A percentile compares a stretch with the other conserved stretches of the same genome.
phyloP scores from a whole-genome alignment of 2,797 vertebrate genomes.

The Xerus rutilus region DNA sequence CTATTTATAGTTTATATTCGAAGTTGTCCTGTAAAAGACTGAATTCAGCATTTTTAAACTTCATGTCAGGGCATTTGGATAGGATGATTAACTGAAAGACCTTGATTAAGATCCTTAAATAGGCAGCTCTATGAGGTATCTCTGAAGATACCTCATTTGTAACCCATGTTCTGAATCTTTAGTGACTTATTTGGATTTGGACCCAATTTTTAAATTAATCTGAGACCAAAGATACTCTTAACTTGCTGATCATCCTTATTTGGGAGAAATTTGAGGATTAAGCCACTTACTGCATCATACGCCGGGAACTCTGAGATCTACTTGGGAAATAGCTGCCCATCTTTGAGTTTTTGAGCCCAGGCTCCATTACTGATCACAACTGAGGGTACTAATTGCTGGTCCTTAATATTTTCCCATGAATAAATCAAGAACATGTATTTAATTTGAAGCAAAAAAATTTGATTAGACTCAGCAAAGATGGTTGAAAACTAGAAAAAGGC shows the following conservation, averaged over 20 bases:
- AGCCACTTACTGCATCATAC: neutral
- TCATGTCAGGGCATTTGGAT: neutral
- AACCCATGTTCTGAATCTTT: neutral
- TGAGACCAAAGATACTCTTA: neutral
- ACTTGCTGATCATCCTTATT: neutral
- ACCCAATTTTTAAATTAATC: conserved; percentile 31
- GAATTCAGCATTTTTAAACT: conserved; percentile 24
- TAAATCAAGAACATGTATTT: conserved; percentile 24
- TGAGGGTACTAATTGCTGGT: neutral
- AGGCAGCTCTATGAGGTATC: neutral
- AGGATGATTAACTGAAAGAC: neutral
- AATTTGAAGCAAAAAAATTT: conserved; percentile 37
- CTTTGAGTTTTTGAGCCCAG: neutral
- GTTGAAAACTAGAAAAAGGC: conserved; percentile 25
- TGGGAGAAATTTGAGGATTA: conserved; percentile 9
- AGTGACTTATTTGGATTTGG: conserved; percentile 25
- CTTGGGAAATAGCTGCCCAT: neutral
- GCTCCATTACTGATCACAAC: neutral
- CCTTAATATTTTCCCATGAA: neutral
- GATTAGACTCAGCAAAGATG: neutral
- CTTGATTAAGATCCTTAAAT: neutral
- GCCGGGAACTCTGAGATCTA: neutral
- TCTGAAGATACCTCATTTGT: neutral
- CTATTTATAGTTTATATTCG: conserved; percentile 2
- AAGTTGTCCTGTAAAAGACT: neutral